A percentile compares a stretch with the other conserved stretches of the same genome.
Evolutionary conservation across 2,113 vertebrate species (phyloP).

Genomic region (Picathartes gymnocephalus): DNA sequence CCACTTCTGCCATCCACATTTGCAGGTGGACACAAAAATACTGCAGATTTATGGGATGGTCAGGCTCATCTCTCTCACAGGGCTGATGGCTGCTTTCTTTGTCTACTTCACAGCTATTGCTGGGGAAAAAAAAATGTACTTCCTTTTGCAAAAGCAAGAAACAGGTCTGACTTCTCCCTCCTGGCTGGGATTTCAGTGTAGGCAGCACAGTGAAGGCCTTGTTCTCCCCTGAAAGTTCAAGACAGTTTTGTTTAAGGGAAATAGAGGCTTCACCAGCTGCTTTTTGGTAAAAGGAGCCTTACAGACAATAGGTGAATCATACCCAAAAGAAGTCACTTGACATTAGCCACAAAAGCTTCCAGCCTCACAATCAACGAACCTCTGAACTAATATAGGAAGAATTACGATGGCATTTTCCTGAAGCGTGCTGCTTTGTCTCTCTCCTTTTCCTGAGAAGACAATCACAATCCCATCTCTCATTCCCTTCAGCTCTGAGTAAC

Average conservation of each 20-base stretch:
- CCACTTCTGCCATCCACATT: not conserved
- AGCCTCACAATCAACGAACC: constrained; percentile 35
- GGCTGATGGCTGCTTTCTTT: not conserved
- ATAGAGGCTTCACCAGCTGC: constrained; percentile 49
- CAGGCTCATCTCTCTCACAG: not conserved
- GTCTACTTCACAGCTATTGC: not conserved
- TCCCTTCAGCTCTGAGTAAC: not conserved
- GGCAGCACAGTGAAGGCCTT: constrained; percentile 45
- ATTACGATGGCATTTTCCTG: not conserved
- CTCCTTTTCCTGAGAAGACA: not conserved
- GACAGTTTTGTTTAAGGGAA: constrained; percentile 37
- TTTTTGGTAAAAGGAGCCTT: constrained; percentile 42
- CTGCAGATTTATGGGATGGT: not conserved
- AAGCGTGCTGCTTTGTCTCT: not conserved
- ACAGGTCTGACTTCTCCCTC: constrained; percentile 11
- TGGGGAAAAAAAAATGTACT: not conserved
- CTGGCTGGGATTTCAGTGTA: not conserved
- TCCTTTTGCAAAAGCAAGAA: constrained; percentile 10
- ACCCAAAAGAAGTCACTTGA: constrained; percentile 57
- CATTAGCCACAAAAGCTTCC: constrained; percentile 56
- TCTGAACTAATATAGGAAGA: constrained; percentile 37
- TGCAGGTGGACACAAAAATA: not conserved
- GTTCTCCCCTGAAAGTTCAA: constrained; percentile 46
- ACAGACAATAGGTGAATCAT: constrained; percentile 52
- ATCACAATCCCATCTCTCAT: not conserved